Evolutionary conservation across 2,797 vertebrate genomes (phyloP).

Genomic region (Xenops minutus): DNA sequence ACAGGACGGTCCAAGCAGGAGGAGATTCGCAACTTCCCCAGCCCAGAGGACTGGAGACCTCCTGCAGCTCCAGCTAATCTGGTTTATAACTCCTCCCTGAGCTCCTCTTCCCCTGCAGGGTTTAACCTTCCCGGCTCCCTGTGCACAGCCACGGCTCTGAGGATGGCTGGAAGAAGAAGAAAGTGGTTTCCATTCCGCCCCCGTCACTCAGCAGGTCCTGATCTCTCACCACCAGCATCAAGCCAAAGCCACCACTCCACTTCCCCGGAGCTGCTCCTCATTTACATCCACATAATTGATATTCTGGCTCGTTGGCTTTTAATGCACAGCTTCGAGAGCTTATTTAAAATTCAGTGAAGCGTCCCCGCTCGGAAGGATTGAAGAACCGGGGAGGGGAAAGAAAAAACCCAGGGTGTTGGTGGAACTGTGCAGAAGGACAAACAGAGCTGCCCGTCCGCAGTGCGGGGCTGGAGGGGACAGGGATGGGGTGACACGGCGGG

Average conservation of each 20-base stretch:
- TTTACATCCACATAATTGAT: neutral
- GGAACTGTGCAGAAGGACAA: neutral
- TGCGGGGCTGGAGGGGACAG: neutral
- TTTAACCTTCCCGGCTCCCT: neutral
- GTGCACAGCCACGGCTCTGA: rapidly evolving
- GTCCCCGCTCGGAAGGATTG: neutral
- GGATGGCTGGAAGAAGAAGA: neutral
- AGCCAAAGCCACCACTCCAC: neutral
- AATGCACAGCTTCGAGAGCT: neutral
- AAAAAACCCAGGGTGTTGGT: neutral
- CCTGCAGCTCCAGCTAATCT: neutral
- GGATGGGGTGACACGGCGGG: neutral
- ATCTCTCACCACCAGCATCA: neutral
- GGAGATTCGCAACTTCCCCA: neutral
- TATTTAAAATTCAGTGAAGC: neutral
- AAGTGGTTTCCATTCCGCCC: neutral
- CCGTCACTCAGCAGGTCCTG: neutral
- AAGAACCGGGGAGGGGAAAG: neutral
- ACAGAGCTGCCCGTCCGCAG: neutral
- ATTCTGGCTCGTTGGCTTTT: conserved; percentile 8
- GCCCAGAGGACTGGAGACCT: neutral
- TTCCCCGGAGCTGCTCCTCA: neutral
- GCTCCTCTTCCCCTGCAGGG: neutral
- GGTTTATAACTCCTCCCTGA: neutral
- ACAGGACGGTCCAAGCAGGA: neutral